Evolutionary conservation across 2,888 invertebrate genomes (phyloP), one percentile per base, ranked within the genome.

Genomic region (Acholoe squamosa): DNA sequence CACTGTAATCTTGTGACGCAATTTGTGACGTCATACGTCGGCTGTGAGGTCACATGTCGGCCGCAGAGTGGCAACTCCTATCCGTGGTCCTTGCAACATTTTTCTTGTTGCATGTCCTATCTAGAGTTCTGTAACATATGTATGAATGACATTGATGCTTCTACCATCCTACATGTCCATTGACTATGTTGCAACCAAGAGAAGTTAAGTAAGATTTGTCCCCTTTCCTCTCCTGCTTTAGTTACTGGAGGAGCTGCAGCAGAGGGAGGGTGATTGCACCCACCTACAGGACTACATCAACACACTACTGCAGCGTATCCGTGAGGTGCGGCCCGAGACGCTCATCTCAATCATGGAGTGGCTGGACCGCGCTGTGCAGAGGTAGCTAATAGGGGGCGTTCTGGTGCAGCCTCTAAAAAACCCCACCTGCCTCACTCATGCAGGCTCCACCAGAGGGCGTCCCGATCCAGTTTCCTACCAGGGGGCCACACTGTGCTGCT

Each of bases 261-360:
- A 89, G 43, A 61, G 91, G 31, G 92, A 92, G 28, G 84, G 84
- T 25, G 93, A 92, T 34, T 92, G 91, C 52, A 89, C 56, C 16
- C 84, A 91, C 22, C 89, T 93, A 22, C 93, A 92, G 77, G 92
- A 92, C 67, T 92, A 92, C 71, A 92, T 92, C 80, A 92, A 93
- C 89, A 91, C 92, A 12, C 91, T 93, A 31, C 86, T 93, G 43
- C 92, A 92, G 89, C 90, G 92, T 1, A 88, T 93, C 31, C 92
- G 93, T 25, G 88, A 91, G n/a, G 89, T 90, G 19, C 77, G 91
- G 88, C 93, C 93, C 5, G 92, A 92, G 67, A 77, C 92, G 19
- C 89, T 92, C 14, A 91, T 92, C 54, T 88, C 90, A 31, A 92
- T 93, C 86, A 89, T 92, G 25, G 90, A 91, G 34, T 91, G 92